These are phyloP conservation scores for Lordiphosa stackelbergi DNA, from an alignment of 1,140 invertebrate genomes.

Conservation along the genomic window DNA sequence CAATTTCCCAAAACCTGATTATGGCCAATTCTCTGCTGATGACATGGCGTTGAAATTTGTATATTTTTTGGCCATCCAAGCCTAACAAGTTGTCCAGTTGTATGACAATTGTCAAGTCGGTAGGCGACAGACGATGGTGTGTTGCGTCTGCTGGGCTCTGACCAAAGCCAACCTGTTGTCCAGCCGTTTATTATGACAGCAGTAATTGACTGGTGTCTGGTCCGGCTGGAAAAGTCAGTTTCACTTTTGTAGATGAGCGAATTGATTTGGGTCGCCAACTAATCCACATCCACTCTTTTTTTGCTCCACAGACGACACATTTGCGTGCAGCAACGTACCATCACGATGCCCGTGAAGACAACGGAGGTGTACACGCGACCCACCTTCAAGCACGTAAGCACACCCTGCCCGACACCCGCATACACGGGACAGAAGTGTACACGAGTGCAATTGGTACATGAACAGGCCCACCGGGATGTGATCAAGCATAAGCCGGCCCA, in stretches of 20 bases:
- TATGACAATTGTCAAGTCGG: conserved; percentile 15
- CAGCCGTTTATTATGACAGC: conserved; percentile 61
- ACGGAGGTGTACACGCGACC: conserved; percentile 77
- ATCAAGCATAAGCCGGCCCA: conserved; percentile 77
- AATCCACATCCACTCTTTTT: conserved; percentile 4
- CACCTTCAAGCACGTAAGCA: conserved; percentile 78
- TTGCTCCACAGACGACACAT: conserved; percentile 78
- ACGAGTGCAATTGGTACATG: conserved; percentile 78
- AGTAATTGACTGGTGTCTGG: conserved; percentile 54
- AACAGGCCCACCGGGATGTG: conserved; percentile 78
- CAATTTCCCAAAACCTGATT: no score
- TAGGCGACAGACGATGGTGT: neutral
- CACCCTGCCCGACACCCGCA: conserved; percentile 78
- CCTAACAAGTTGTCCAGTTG: conserved; percentile 21
- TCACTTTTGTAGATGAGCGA: conserved; percentile 50
- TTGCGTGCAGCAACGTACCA: conserved; percentile 78
- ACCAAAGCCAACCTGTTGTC: conserved; percentile 54
- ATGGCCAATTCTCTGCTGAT: neutral
- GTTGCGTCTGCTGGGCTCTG: conserved; percentile 25
- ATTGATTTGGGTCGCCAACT: conserved; percentile 46
- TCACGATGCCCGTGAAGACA: conserved; percentile 78
- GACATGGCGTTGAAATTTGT: conserved; percentile 1
- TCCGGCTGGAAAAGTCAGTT: conserved; percentile 56
- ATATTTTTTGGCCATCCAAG: conserved; percentile 1
- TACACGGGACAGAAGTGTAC: conserved; percentile 78